phyloP scores from a whole-genome alignment of 2,888 invertebrate genomes.

The Amaurobius ferox region DNA sequence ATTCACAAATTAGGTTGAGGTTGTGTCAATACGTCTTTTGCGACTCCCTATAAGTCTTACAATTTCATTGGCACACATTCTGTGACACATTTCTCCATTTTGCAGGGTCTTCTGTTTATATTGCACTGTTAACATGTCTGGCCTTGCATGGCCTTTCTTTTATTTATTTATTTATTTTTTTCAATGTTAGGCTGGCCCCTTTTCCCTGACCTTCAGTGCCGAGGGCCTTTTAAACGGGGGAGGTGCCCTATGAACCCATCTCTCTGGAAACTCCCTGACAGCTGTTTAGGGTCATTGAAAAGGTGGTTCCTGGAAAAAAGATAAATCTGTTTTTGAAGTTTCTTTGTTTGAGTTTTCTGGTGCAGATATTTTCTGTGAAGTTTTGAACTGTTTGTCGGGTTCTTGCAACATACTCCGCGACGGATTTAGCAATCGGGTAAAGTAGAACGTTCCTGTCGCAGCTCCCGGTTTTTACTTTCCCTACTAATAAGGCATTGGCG shows the following conservation, averaged over 20 bases:
- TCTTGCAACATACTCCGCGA: too few species aligned
- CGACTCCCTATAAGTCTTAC: too few species aligned
- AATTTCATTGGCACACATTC: background rate
- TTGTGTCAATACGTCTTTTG: background rate
- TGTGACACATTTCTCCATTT: background rate
- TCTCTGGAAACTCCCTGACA: background rate
- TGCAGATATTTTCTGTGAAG: too few species aligned
- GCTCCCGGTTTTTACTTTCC: too few species aligned
- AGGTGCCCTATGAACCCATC: background rate
- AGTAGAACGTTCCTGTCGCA: too few species aligned
- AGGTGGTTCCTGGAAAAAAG: background rate
- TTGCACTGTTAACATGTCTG: background rate
- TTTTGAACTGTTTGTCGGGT: too few species aligned
- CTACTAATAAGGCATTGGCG: too few species aligned
- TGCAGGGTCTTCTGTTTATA: background rate
- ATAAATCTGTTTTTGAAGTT: too few species aligned
- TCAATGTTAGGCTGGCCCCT: background rate
- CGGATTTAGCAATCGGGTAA: too few species aligned
- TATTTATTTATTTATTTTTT: too few species aligned
- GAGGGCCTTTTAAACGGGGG: background rate
- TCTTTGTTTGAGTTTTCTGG: too few species aligned
- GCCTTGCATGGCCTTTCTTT: background rate
- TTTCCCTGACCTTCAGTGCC: background rate
- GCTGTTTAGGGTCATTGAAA: background rate
- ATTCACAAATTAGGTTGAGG: background rate